Evolutionary conservation across 2,888 invertebrate species (phyloP), one percentile per base, ranked within the genome.

Genomic region (Hecatera dysodea): DNA sequence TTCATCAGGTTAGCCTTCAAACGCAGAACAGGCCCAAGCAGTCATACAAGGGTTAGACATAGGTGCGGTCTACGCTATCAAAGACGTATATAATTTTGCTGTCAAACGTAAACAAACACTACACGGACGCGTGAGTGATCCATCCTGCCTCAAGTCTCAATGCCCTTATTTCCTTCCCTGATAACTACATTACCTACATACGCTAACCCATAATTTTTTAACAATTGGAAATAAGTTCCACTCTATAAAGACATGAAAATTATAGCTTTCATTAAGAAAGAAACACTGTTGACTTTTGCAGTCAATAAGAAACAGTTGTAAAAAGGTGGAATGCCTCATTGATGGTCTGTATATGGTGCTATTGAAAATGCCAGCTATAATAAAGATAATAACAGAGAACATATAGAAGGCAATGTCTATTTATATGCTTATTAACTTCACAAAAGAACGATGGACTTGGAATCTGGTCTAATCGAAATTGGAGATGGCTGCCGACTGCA

Each of bases 41-140:
- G 57, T 52, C 56, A 57, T 42, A 46, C 22, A 39, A 27, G 24
- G 50, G 33, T 48, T 42, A 42, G 44, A 48, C 11, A 15, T 44
- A 27, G 50, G 36, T 65, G 65, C 22, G 17, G 29, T 53, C 48
- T 39, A 46, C n/a, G 50, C 42, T 52, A 50, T 55, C 22, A 44
- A 56, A 73, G 69, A 61, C 81, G 80, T 82, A n/a, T n/a, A n/a
- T n/a, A 90, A 90, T 90, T 90, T 89, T 72, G 72, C 82, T 89
- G 90, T 90, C 87, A 87, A 81, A 81, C 61, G 72, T 82, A 86
- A 85, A 85, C 82, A 84, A 85, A 85, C 83, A 67, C 78, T 80
- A 75, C 79, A 80, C 81, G 72, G 8, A 67, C 57, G 61, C 72
- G 78, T 85, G 82, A 88, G 83, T 85, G 86, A 87, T 86, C 85